Base-by-base conservation (phyloP, 92 coral and sea anemone species). In the Phenganax subtilis region DNA sequence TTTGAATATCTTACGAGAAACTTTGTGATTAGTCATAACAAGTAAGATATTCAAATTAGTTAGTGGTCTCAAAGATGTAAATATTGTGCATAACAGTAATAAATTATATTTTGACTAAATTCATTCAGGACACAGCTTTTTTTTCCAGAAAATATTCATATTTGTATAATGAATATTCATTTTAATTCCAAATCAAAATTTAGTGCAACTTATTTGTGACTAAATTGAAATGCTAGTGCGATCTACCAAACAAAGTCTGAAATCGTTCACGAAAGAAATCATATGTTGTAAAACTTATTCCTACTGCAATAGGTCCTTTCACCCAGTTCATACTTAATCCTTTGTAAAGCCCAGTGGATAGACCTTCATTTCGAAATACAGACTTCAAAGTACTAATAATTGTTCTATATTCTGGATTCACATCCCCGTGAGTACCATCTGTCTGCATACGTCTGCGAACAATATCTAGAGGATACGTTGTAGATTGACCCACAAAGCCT, bases 371-470 rank as follows among this genome's bases (percentile, higher is more conserved):
- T 31, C 84, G 76, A 56, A 87, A 87, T 61, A 94, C 92, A 81
- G 85, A 88, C 71, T 86, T 90, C 15, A 93, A 90, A 1, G 98
- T 94, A 66, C 90, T 83, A 96, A 90, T 88, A 85, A 94, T 92
- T 77, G 86, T 92, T 9, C 86, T 86, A 79, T 94, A 94, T 75
- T 91, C 97, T 29, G 97, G 97, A 53, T 86, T 83, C 0, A 89
- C 77, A 12, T 75, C 31, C 4, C 88, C 89, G 53, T 84, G 86
- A 69, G 91, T 89, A 9, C 98, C 98, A 80, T 92, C 92, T 0
- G 98, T 91, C 75, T 94, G 98, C 98, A 94, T 94, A 25, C 98
- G 94, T 62, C 98, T 89, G 68, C 98, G 97, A 71, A 94, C 85
- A 54, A 94, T 94, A 55, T 94, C 98, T 66, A 94, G 73, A 15